Evolutionary conservation across 2,797 vertebrate species (phyloP), one percentile per base, ranked within the genome.

Genomic region (Melopsittacus undulatus): DNA sequence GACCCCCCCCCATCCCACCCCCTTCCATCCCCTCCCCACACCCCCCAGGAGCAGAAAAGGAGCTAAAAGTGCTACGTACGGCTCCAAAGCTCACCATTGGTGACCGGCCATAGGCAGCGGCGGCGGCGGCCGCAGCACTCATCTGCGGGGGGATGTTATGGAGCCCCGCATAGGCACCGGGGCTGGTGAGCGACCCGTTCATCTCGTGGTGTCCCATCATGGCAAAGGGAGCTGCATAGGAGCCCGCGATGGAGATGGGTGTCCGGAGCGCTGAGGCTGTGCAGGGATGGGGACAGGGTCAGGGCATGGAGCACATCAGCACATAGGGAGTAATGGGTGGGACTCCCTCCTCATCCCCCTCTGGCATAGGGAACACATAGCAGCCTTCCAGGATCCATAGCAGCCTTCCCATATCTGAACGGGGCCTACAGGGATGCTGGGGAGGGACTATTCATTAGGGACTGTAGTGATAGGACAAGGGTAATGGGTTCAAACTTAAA

Each of bases 161-260:
- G 9, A 99, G 98, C 54, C 99, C 97, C 0, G 99, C 98, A 4
- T 99, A 99, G 89, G 99, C 98, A 0, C 98, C 98, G 0, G 99
- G 98, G 96, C 98, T 99, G 93, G 98, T 98, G 84, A 99, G 98
- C 7, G 99, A 98, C 19, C 99, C 99, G 10, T 99, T 99, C 99
- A 99, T 99, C 90, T 99, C 99, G 3, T 99, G 99, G 94, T 99
- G 99, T 64, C 99, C 98, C 98, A 99, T 99, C 99, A 99, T 99
- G n/a, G 99, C 99, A 5, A 99, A 99, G 1, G 99, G 99, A 0
- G 98, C 92, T 2, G 98, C 98, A 1, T 99, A 99, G 18, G 99
- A 98, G 27, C 98, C 98, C 0, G 98, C 98, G 3, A 99, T 98
- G 56, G 99, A 99, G 96, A 99, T 97, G 23, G 99, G 99, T 0